Evolutionary conservation across 2,888 invertebrate genomes (phyloP).

Genomic region (Eutolmus rufibarbis): DNA sequence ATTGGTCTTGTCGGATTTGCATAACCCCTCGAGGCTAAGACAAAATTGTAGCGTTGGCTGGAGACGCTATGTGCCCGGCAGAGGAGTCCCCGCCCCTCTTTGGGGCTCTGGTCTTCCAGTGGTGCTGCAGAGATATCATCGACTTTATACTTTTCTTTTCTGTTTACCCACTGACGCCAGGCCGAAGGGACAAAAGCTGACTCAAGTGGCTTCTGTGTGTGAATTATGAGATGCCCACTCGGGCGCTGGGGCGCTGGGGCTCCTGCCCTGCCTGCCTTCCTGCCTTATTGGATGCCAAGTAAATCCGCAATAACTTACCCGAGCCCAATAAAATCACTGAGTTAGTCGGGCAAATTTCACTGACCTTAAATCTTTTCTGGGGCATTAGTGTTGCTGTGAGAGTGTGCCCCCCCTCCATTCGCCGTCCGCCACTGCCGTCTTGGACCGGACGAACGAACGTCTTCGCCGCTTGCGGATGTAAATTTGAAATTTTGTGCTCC

Average conservation of each 20-base stretch:
- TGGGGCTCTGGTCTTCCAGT: not conserved
- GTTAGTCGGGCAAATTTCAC: conserved; percentile 9
- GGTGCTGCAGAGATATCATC: conserved; percentile 14
- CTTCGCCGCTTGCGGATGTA: not conserved
- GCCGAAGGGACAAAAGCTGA: conserved; percentile 21
- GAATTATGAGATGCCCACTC: conserved; percentile 24
- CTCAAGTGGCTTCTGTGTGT: conserved; percentile 33
- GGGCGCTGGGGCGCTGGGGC: not conserved
- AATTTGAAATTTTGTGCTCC: not conserved
- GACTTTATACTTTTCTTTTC: conserved; percentile 15
- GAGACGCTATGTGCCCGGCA: not conserved
- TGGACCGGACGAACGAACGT: not conserved
- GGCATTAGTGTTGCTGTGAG: not conserved
- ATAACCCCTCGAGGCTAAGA: conserved; percentile 17
- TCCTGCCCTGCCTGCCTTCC: not conserved
- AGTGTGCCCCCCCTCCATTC: not conserved
- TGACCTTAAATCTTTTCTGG: conserved; percentile 1
- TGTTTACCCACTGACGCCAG: conserved; percentile 33
- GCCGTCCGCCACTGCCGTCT: not conserved
- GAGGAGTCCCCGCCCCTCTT: no score
- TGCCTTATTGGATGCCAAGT: conserved; percentile 21
- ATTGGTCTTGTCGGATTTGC: conserved; percentile 35
- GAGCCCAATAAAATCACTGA: conserved; percentile 10
- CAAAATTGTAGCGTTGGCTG: not conserved
- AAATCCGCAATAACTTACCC: conserved; percentile 34